Percentiles rank a stretch among this genome's conserved stretches.
Evolutionary conservation across 2,888 invertebrate genomes (phyloP).

Genomic region (Ornithoptera alexandrae): DNA sequence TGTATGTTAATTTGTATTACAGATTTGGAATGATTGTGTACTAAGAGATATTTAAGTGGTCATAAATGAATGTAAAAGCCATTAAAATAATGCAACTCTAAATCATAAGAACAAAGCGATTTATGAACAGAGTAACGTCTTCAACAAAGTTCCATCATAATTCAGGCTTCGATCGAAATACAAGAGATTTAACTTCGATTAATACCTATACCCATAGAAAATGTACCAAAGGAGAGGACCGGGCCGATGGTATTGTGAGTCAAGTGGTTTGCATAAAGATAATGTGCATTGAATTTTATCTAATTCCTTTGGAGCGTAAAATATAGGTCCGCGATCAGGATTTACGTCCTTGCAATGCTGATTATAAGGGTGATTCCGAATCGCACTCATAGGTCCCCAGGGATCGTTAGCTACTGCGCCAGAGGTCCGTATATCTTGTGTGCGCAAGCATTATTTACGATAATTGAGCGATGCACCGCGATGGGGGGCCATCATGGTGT

Average conservation of each 20-base stretch:
- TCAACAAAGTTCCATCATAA: slow-evolving; percentile 50
- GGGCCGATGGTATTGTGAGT: slow-evolving; percentile 72
- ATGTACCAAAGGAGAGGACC: slow-evolving; percentile 66
- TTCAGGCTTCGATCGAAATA: slow-evolving; percentile 53
- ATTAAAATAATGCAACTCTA: neutral
- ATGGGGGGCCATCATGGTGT: slow-evolving; percentile 79
- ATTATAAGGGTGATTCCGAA: slow-evolving; percentile 50
- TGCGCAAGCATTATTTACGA: slow-evolving; percentile 80
- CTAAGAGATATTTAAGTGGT: neutral
- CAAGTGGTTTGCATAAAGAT: slow-evolving; percentile 80
- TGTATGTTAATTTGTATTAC: no score
- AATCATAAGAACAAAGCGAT: slow-evolving; percentile 12
- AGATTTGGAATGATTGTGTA: no score
- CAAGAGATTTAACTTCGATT: slow-evolving; percentile 69
- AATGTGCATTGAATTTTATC: slow-evolving; percentile 72
- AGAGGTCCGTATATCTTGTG: slow-evolving; percentile 77
- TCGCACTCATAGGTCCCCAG: slow-evolving; percentile 46
- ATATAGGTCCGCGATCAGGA: slow-evolving; percentile 42
- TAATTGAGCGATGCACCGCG: slow-evolving; percentile 80
- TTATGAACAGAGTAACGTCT: slow-evolving; percentile 33
- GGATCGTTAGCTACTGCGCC: slow-evolving; percentile 71
- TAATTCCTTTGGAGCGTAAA: slow-evolving; percentile 58
- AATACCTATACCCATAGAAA: slow-evolving; percentile 70
- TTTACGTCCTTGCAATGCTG: slow-evolving; percentile 46
- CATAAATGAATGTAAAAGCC: neutral